phyloP scores from a whole-genome alignment of 2,888 invertebrate genomes.

The Ornithoptera alexandrae region DNA sequence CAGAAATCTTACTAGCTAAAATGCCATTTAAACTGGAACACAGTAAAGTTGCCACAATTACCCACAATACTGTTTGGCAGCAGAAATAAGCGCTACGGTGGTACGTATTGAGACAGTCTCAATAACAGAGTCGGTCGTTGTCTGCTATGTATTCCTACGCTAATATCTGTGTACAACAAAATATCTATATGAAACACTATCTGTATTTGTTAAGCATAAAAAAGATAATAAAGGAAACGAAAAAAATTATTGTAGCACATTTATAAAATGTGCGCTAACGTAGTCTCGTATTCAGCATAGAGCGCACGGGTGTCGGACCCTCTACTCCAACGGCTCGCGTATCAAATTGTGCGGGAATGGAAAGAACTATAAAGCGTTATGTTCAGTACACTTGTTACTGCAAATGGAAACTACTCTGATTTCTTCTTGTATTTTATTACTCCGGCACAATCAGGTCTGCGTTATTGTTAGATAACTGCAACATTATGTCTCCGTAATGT shows the following conservation, averaged over 20 bases:
- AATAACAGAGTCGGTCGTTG: too few relatives aligned
- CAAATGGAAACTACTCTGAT: constrained; percentile 6
- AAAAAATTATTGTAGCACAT: background rate
- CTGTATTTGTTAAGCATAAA: background rate
- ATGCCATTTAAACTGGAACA: too few relatives aligned
- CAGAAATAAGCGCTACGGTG: too few relatives aligned
- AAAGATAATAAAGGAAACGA: background rate
- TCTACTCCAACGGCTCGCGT: constrained; percentile 13
- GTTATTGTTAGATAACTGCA: background rate
- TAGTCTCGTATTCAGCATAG: constrained; percentile 6
- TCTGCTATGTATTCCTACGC: background rate
- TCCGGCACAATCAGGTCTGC: background rate
- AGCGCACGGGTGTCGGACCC: constrained; percentile 9
- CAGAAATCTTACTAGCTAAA: too few relatives aligned
- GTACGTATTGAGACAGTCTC: too few relatives aligned
- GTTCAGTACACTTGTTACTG: constrained; percentile 12
- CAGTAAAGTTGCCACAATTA: too few relatives aligned
- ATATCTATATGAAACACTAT: background rate
- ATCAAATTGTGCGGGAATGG: constrained; percentile 15
- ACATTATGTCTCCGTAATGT: background rate
- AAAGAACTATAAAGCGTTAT: constrained; percentile 17
- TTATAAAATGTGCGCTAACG: constrained; percentile 1
- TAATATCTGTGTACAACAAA: background rate
- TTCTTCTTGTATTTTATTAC: constrained; percentile 4
- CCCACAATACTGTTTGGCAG: too few relatives aligned